Percentiles rank a stretch among this genome's conserved stretches.
phyloP scores from a whole-genome alignment of 2,113 vertebrate genomes.

The Numenius arquata region DNA sequence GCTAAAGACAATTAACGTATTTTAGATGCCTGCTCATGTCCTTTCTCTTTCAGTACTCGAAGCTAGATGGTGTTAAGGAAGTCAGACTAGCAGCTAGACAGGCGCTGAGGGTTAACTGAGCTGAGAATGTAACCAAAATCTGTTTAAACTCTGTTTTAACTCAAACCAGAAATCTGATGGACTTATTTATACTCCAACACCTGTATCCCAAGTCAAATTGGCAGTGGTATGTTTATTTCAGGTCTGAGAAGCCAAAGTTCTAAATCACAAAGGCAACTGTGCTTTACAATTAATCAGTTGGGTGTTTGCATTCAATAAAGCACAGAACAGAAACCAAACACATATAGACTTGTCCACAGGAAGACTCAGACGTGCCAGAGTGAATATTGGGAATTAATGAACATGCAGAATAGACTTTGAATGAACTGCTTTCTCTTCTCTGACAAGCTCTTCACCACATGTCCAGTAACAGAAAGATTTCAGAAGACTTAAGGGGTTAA shows the following conservation, averaged over 20 bases:
- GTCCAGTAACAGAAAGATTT: not conserved
- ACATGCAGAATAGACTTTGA: not conserved
- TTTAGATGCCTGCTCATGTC: not conserved
- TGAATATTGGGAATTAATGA: not conserved
- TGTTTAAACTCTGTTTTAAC: not conserved
- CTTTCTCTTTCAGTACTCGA: not conserved
- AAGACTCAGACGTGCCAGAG: not conserved
- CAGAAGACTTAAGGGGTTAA: not conserved
- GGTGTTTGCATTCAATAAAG: conserved; percentile 13
- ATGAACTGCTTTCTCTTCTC: not conserved
- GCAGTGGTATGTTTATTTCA: not conserved
- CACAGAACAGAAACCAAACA: not conserved
- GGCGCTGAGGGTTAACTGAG: not conserved
- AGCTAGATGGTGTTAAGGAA: not conserved
- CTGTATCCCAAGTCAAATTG: not conserved
- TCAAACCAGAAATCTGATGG: not conserved
- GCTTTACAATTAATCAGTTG: not conserved
- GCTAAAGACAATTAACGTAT: not conserved
- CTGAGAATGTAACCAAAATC: not conserved
- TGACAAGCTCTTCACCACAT: not conserved
- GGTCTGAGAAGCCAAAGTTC: not conserved
- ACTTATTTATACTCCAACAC: not conserved
- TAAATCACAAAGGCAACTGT: not conserved
- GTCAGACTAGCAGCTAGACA: not conserved
- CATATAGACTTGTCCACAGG: not conserved